Evolutionary conservation across 1,140 invertebrate genomes (phyloP), one percentile per base, ranked within the genome.

Genomic region (Drosophila triauraria): DNA sequence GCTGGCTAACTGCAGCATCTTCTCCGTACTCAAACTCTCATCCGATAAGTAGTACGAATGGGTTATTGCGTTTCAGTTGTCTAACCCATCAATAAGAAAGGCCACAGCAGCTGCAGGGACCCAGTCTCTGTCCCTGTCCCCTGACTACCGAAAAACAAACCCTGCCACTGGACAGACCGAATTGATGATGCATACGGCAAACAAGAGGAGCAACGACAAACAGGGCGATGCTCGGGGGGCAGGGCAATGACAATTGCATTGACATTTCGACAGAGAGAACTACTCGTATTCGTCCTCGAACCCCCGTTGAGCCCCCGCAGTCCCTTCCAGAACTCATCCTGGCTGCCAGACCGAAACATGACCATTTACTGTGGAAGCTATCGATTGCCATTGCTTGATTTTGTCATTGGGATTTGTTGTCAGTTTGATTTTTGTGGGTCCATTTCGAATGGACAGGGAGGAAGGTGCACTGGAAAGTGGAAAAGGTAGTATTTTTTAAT

Each of bases 331-430:
- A 40, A 25, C 30, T 53, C 54, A 47, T 51, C 32, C 82, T 69
- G 78, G 54, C 80, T 80, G 46, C 67, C 68, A 87, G 84, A 87
- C 80, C 84, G 80, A 84, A 90, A 90, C 84, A 88, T 88, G 84
- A 84, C 84, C 85, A 88, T 90, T 88, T 84, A 87, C 72, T 78
- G 72, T 48, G 65, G 30, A 57, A 46, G 43, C 75, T 85, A 88
- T 88, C 84, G 85, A 84, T 80, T 88, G 80, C 84, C 83, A 75
- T 88, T 88, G 80, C 84, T 88, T 88, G 85, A 88, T 88, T 88
- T 90, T 84, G 84, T 84, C 84, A 88, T 88, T 84, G 85, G 84
- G 84, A 88, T 90, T 84, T 84, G 84, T 88, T 88, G 84, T 88
- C 80, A 90, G 80, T 80, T 90, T 83, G 85, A 88, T 88, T 88